These are phyloP conservation scores for Nipponacmea schrenckii DNA, from an alignment of 2,888 invertebrate genomes.

Conservation along the genomic window DNA sequence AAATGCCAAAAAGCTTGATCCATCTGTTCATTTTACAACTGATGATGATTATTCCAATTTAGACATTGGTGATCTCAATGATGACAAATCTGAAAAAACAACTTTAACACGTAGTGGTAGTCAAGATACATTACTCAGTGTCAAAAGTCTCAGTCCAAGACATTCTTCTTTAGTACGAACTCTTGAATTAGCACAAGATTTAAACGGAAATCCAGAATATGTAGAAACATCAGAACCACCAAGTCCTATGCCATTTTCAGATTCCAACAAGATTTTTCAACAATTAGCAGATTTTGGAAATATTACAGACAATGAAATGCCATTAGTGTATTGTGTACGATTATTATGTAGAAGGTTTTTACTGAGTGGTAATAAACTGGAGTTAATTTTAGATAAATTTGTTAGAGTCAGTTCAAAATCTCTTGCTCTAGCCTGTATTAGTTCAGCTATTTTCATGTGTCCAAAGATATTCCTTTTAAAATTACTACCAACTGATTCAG, in stretches of 20 bases:
- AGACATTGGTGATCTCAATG: conserved; percentile 61
- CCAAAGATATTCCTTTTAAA: conserved; percentile 79
- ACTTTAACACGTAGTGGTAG: conserved; percentile 59
- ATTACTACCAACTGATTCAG: conserved; percentile 60
- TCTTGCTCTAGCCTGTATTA: conserved; percentile 84
- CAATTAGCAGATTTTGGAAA: conserved; percentile 70
- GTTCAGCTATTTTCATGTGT: conserved; percentile 78
- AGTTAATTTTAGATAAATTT: conserved; percentile 76
- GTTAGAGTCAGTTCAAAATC: conserved; percentile 92
- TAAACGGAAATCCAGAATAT: conserved; percentile 55
- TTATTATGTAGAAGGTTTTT: conserved; percentile 80
- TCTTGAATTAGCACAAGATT: conserved; percentile 46
- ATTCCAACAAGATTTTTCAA: conserved; percentile 8
- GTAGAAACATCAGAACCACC: conserved; percentile 7
- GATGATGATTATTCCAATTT: conserved; percentile 61
- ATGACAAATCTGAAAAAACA: conserved; percentile 57
- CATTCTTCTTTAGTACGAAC: conserved; percentile 30
- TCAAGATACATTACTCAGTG: conserved; percentile 58
- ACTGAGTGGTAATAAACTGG: conserved; percentile 73
- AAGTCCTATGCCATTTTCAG: conserved; percentile 8
- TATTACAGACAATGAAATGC: conserved; percentile 74
- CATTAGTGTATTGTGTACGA: conserved; percentile 79
- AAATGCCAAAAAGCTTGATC: conserved; percentile 20
- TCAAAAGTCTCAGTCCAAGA: conserved; percentile 55
- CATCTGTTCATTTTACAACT: conserved; percentile 43